Percentiles rank a stretch among this genome's conserved stretches.
phyloP scores from a whole-genome alignment of 2,113 vertebrate species.

The Rhadina sibilatrix region DNA sequence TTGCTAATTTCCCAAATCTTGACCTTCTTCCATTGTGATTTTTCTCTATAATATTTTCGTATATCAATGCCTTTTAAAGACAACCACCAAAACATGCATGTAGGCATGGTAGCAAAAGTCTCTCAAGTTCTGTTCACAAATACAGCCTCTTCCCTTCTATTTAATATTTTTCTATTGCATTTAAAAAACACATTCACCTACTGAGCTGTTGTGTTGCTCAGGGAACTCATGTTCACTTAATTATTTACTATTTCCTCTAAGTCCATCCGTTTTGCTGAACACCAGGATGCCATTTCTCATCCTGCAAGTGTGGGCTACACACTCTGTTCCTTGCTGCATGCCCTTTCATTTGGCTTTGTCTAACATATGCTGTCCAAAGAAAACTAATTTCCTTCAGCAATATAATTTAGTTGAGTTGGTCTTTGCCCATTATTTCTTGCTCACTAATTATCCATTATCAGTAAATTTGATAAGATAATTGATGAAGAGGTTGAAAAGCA shows the following conservation, averaged over 20 bases:
- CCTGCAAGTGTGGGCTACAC: not conserved
- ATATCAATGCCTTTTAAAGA: not conserved
- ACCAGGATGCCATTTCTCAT: not conserved
- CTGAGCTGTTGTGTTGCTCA: not conserved
- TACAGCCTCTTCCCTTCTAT: not conserved
- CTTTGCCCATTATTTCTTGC: not conserved
- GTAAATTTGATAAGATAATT: not conserved
- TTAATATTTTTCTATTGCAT: not conserved
- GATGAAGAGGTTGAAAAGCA: not conserved
- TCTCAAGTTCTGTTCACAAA: not conserved
- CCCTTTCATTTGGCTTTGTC: not conserved
- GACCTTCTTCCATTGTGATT: not conserved
- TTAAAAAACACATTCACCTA: not conserved
- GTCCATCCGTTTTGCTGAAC: not conserved
- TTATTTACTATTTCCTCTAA: not conserved
- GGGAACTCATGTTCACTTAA: not conserved
- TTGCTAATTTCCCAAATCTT: not conserved
- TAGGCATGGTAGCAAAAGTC: not conserved
- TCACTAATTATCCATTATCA: not conserved
- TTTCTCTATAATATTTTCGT: not conserved
- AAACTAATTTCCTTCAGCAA: not conserved
- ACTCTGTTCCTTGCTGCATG: not conserved
- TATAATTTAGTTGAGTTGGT: not conserved
- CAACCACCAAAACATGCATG: not conserved
- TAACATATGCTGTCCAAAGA: not conserved